Evolutionary conservation across 2,888 invertebrate genomes (phyloP).

Genomic region (Dynastes grantii): DNA sequence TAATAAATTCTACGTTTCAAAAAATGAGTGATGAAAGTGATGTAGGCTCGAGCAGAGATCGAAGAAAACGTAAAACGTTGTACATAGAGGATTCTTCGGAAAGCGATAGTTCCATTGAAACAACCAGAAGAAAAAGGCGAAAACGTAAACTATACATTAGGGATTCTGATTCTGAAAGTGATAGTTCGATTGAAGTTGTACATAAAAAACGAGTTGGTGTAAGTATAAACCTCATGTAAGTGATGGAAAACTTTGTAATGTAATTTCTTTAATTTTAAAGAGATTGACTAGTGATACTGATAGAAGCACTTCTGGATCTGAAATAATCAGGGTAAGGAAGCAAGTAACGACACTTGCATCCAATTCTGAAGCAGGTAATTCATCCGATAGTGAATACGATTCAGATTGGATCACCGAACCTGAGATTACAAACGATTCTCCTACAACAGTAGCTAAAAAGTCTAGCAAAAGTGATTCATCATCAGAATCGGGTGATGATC

Average conservation of each 20-base stretch:
- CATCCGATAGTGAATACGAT: conserved; percentile 47
- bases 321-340: conserved; percentile 34
- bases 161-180: conserved; percentile 68
- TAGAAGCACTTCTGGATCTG: conserved; percentile 46
- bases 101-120: conserved; percentile 55
- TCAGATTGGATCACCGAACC: conserved; percentile 52
- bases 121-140: conserved; percentile 52
- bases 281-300: conserved; percentile 67
- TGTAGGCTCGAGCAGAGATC: conserved; percentile 53
- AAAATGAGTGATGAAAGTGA: conserved; percentile 66
- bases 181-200: conserved; percentile 69
- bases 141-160: conserved; percentile 55
- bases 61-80: conserved; percentile 60
- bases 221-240: conserved; percentile 63
- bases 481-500: conserved; percentile 79
- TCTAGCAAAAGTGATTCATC: conserved; percentile 62
- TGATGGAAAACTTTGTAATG: not conserved
- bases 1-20: conserved; percentile 30
- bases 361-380: conserved; percentile 26
- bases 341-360: conserved; percentile 26
- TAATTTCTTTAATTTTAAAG: conserved; percentile 65
- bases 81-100: conserved; percentile 59
- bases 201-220: conserved; percentile 70
- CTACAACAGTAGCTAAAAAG: not conserved
- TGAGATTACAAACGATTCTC: not conserved